Evolutionary conservation across 2,113 vertebrate species (phyloP).

Genomic region (Irena cyanogastra): DNA sequence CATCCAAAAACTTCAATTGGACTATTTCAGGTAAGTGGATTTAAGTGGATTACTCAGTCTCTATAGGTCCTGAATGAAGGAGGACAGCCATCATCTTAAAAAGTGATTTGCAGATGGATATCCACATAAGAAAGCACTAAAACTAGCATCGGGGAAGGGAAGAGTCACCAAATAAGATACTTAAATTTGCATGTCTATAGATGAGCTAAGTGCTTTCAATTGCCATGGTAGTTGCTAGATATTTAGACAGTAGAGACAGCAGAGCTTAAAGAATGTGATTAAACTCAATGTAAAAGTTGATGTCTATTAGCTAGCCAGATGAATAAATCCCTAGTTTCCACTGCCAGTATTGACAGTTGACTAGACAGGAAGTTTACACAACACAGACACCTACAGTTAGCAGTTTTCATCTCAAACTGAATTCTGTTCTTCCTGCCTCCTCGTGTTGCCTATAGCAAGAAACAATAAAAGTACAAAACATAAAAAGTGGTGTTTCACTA

Average conservation of each 20-base stretch:
- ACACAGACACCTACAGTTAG: background rate
- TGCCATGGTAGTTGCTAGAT: background rate
- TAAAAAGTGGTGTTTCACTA: background rate
- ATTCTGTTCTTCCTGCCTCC: background rate
- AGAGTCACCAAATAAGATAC: background rate
- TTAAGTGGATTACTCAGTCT: background rate
- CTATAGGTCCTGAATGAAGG: background rate
- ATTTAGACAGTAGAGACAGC: background rate
- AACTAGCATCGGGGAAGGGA: background rate
- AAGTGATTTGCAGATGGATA: background rate
- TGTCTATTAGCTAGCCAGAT: background rate
- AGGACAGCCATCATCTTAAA: background rate
- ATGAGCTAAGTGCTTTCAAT: background rate
- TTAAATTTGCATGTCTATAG: background rate
- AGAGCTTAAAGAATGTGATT: background rate
- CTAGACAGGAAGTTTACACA: background rate
- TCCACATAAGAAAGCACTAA: background rate
- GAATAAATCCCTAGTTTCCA: background rate
- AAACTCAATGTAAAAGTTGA: background rate
- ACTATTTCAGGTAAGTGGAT: background rate
- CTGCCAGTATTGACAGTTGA: background rate
- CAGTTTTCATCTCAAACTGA: background rate
- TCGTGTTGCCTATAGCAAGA: rapidly evolving
- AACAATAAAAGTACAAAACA: background rate
- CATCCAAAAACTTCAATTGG: background rate